Conservation (phyloP, 2,888 invertebrate species). For the Noctua comes region DNA sequence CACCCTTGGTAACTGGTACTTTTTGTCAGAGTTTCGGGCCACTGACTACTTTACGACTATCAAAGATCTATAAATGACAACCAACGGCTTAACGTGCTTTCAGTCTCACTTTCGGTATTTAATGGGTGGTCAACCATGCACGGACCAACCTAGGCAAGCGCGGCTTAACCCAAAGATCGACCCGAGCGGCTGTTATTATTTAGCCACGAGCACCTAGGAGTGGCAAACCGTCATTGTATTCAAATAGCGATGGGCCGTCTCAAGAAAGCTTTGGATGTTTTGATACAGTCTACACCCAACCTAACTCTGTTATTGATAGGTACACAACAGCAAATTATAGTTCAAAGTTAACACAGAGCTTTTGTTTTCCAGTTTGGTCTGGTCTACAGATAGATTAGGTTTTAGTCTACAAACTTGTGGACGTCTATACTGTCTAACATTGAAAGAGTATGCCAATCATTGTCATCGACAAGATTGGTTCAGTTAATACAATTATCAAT, state of each 20-base stretch:
- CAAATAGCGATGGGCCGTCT: too few relatives aligned
- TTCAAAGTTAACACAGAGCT: constrained; percentile 15
- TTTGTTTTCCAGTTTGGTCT: constrained; percentile 23
- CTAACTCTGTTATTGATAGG: constrained; percentile 24
- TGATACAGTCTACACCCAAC: not conserved
- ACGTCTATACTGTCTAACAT: constrained; percentile 5
- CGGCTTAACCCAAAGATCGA: not conserved
- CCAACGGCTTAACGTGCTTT: too few relatives aligned
- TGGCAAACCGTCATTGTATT: not conserved
- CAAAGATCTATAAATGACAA: too few relatives aligned
- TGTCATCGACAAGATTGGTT: constrained; percentile 5
- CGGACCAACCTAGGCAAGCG: not conserved
- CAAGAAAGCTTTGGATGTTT: not conserved
- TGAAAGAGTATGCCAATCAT: constrained; percentile 2
- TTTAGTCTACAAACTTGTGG: constrained; percentile 39
- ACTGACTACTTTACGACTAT: too few relatives aligned
- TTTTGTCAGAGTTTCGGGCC: too few relatives aligned
- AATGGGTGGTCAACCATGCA: not conserved
- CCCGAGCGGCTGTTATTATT: not conserved
- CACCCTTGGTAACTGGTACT: too few relatives aligned
- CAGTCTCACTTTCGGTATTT: too few relatives aligned
- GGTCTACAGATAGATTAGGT: constrained; percentile 32
- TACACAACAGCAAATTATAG: constrained; percentile 12
- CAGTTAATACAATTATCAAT: constrained; percentile 6
- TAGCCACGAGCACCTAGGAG: not conserved